phyloP scores from a whole-genome alignment of 2,888 invertebrate genomes.

The Pyrochroa serraticornis region DNA sequence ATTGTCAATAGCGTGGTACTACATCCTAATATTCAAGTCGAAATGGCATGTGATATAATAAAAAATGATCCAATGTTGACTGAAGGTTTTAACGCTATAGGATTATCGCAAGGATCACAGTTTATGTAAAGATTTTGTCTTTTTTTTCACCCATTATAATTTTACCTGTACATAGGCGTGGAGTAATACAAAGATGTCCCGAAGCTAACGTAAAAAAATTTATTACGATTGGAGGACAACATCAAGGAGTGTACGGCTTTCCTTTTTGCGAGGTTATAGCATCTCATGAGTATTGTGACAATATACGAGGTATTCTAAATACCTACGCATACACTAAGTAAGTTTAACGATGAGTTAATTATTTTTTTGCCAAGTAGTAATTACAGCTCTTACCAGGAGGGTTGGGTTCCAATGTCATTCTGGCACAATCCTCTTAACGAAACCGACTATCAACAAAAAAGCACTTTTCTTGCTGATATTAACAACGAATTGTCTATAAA shows the following conservation, averaged over 20 bases:
- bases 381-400: slow-evolving; percentile 75
- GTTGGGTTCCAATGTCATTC: slow-evolving; percentile 91
- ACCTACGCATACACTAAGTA: too few relatives aligned
- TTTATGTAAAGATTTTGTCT: slow-evolving; percentile 76
- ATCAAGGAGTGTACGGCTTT: neutral
- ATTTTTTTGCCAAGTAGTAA: too few relatives aligned
- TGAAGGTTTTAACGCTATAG: slow-evolving; percentile 91
- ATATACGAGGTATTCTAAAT: too few relatives aligned
- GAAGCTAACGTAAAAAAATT: too few relatives aligned
- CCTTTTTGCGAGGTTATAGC: too few relatives aligned
- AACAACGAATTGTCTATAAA: slow-evolving; percentile 84
- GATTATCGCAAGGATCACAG: slow-evolving; percentile 98
- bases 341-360: too few relatives aligned
- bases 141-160: too few relatives aligned
- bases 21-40: slow-evolving; percentile 78
- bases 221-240: neutral
- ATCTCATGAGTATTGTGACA: too few relatives aligned
- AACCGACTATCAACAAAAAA: slow-evolving; percentile 72
- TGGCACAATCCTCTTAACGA: slow-evolving; percentile 97
- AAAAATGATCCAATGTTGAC: slow-evolving; percentile 69
- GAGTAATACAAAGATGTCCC: too few relatives aligned
- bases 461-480: slow-evolving; percentile 91
- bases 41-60: slow-evolving; percentile 78
- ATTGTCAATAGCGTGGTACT: slow-evolving; percentile 83
- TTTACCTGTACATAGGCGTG: too few relatives aligned